Conservation (phyloP, 2,888 invertebrate species). For the Autographa gamma region DNA sequence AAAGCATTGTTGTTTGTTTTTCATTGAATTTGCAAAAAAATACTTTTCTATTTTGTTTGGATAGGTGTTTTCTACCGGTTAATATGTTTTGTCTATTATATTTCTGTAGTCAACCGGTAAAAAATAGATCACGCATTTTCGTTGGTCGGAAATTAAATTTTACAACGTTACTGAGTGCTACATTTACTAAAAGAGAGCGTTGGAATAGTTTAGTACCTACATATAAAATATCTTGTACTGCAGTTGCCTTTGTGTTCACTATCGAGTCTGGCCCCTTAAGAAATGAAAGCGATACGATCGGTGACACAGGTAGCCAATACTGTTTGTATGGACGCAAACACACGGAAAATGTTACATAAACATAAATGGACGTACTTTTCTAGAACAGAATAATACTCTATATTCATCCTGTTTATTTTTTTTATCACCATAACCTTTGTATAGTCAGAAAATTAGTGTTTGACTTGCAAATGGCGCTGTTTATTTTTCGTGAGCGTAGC, state of each 20-base stretch:
- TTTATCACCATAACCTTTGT: conserved; percentile 18
- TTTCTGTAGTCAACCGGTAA: no score
- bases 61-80: neutral
- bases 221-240: conserved; percentile 50
- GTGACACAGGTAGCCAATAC: conserved; percentile 51
- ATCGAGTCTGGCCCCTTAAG: conserved; percentile 53
- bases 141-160: no score
- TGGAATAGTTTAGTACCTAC: conserved; percentile 33
- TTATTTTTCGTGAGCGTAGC: conserved; percentile 33
- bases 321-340: conserved; percentile 42
- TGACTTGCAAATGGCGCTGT: conserved; percentile 22
- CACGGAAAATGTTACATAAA: conserved; percentile 32
- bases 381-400: conserved; percentile 21
- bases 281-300: conserved; percentile 56
- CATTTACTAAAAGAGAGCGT: conserved; percentile 26
- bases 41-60: conserved; percentile 16
- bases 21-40: conserved; percentile 31
- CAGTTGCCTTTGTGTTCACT: conserved; percentile 49
- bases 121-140: no score
- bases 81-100: no score
- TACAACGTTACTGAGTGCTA: neutral
- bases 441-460: conserved; percentile 31
- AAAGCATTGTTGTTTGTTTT: conserved; percentile 40
- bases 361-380: conserved; percentile 17
- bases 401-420: conserved; percentile 18